These are phyloP conservation scores for Eupsilia transversa DNA, from an alignment of 2,888 invertebrate genomes.

Conservation along the genomic window DNA sequence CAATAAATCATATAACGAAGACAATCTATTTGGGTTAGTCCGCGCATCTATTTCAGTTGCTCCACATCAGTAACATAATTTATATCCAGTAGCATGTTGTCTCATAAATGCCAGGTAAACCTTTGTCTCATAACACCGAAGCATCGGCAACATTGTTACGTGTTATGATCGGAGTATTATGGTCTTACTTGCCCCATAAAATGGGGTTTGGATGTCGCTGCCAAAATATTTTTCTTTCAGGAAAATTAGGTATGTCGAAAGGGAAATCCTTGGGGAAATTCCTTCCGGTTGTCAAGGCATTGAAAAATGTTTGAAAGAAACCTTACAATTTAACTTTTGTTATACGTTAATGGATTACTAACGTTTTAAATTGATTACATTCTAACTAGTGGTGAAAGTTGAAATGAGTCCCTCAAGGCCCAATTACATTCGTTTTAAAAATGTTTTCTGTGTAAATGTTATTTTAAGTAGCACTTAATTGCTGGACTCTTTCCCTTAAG, in stretches of 20 bases:
- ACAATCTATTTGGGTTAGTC: conserved; percentile 61
- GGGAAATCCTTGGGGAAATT: background rate
- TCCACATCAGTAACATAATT: conserved; percentile 60
- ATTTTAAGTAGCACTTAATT: conserved; percentile 7
- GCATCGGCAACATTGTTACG: conserved; percentile 21
- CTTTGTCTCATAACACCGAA: conserved; percentile 28
- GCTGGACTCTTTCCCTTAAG: background rate
- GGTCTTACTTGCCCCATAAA: background rate
- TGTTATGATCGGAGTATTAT: conserved; percentile 21
- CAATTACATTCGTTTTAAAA: conserved; percentile 7
- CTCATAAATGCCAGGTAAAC: conserved; percentile 54
- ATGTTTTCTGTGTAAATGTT: conserved; percentile 7
- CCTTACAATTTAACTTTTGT: conserved; percentile 9
- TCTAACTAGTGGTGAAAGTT: conserved; percentile 7
- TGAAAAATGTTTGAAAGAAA: conserved; percentile 1
- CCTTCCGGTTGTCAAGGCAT: conserved; percentile 9
- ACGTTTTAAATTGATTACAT: conserved; percentile 41
- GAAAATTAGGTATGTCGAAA: background rate
- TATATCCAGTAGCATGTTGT: conserved; percentile 51
- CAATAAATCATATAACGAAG: conserved; percentile 42
- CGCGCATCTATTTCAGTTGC: conserved; percentile 60
- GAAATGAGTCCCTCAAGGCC: conserved; percentile 2
- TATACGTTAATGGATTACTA: conserved; percentile 39
- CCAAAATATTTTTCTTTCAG: background rate
- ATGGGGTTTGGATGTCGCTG: background rate